Conservation (phyloP, 53 echinoderm and acorn worm species). For the Pentamera pediparva region DNA sequence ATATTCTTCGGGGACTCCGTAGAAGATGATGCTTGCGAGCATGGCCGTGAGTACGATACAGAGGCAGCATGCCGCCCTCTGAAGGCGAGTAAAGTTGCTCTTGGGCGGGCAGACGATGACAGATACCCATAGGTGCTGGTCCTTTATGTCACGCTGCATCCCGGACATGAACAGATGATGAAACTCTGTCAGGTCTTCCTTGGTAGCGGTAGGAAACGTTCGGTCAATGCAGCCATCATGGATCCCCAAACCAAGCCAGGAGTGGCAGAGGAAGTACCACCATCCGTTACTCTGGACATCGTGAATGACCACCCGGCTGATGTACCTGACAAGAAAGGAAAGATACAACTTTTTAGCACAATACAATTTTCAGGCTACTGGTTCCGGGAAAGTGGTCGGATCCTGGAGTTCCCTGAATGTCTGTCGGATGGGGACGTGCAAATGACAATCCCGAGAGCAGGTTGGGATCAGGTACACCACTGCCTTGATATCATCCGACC, state of each 20-base stretch:
- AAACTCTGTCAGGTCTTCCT: constrained; percentile 65
- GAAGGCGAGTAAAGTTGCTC: constrained; percentile 81
- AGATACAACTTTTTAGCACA: no score
- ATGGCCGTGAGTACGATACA: constrained; percentile 69
- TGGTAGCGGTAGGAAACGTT: constrained; percentile 60
- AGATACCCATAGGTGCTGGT: constrained; percentile 87
- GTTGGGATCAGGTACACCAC: no score
- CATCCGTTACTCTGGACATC: constrained; percentile 66
- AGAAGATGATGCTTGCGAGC: constrained; percentile 88
- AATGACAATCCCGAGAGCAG: no score
- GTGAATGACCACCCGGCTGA: constrained; percentile 87
- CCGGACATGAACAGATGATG: constrained; percentile 69
- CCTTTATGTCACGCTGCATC: constrained; percentile 64
- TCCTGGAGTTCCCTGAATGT: no score
- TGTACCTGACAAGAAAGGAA: constrained; percentile 46
- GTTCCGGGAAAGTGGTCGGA: no score
- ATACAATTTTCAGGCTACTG: no score
- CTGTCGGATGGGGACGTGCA: no score
- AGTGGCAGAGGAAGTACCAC: constrained; percentile 95
- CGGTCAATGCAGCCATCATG: constrained; percentile 59
- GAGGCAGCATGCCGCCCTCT: constrained; percentile 85
- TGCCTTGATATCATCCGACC: no score
- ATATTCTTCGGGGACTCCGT: constrained; percentile 52
- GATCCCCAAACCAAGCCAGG: constrained; percentile 75
- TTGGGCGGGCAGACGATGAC: constrained; percentile 65